phyloP scores from a whole-genome alignment of 2,888 invertebrate genomes.

The Papilio elwesi region DNA sequence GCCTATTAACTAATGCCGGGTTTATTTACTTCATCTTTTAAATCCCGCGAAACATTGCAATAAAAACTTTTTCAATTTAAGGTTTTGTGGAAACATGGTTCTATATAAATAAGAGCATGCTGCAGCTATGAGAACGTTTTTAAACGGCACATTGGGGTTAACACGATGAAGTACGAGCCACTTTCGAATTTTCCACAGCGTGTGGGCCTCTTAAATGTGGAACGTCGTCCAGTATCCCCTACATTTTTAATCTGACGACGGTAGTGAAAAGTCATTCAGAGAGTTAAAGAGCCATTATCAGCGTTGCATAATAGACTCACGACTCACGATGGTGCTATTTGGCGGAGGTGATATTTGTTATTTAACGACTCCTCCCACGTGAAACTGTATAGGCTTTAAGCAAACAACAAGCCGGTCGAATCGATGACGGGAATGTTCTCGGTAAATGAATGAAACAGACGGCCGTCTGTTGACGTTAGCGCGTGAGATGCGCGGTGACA shows the following conservation, averaged over 20 bases:
- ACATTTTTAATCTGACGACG: constrained; percentile 52
- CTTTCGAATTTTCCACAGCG: constrained; percentile 25
- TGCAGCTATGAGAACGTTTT: constrained; percentile 47
- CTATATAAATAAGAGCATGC: constrained; percentile 50
- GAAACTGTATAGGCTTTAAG: constrained; percentile 49
- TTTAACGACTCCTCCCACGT: constrained; percentile 51
- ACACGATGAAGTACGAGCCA: constrained; percentile 22
- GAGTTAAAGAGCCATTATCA: constrained; percentile 51
- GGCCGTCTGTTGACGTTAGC: constrained; percentile 48
- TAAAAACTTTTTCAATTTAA: constrained; percentile 4
- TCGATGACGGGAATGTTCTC: constrained; percentile 51
- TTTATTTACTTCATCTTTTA: not conserved
- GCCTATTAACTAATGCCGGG: too few relatives aligned
- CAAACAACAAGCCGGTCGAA: constrained; percentile 60
- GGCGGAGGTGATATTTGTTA: constrained; percentile 34
- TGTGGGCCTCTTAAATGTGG: constrained; percentile 49
- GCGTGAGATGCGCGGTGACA: constrained; percentile 49
- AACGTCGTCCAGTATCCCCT: constrained; percentile 53
- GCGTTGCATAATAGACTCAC: constrained; percentile 33
- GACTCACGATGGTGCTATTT: constrained; percentile 38
- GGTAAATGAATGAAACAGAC: constrained; percentile 55
- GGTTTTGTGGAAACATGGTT: constrained; percentile 41
- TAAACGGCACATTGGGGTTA: constrained; percentile 35
- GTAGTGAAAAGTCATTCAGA: constrained; percentile 58
- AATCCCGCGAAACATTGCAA: not conserved